Evolutionary conservation across 2,113 vertebrate species (phyloP).

Genomic region (Burhinus bistriatus): DNA sequence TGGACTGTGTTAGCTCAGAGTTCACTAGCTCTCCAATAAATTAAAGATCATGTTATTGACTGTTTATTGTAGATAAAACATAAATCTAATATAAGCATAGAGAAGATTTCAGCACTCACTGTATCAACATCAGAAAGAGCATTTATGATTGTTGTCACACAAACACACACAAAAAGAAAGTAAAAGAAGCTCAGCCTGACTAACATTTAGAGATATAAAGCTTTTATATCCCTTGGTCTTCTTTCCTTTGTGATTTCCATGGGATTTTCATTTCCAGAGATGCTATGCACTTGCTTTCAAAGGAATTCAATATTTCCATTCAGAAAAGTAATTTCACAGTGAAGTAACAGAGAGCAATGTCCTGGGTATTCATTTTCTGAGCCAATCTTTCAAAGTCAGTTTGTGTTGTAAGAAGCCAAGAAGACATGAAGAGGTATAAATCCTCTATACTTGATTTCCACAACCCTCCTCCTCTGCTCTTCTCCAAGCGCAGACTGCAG

Average conservation of each 20-base stretch:
- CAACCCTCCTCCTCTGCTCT: background rate
- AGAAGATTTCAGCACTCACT: constrained; percentile 53
- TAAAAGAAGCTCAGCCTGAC: constrained; percentile 38
- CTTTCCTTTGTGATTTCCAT: constrained; percentile 75
- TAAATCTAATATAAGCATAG: constrained; percentile 58
- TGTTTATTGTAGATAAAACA: constrained; percentile 60
- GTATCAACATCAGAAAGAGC: constrained; percentile 61
- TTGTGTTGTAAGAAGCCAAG: constrained; percentile 55
- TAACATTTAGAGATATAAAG: constrained; percentile 72
- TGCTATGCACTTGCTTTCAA: constrained; percentile 76
- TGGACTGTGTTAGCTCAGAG: background rate
- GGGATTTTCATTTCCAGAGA: constrained; percentile 76
- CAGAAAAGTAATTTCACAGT: constrained; percentile 80
- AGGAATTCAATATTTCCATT: constrained; percentile 79
- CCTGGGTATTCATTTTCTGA: constrained; percentile 74
- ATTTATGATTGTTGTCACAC: constrained; percentile 65
- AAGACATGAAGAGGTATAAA: constrained; percentile 58
- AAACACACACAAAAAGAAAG: constrained; percentile 27
- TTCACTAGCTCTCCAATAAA: constrained; percentile 38
- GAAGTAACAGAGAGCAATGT: constrained; percentile 73
- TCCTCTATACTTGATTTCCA: constrained; percentile 19
- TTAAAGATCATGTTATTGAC: constrained; percentile 58
- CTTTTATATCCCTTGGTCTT: constrained; percentile 69
- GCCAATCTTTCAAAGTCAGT: constrained; percentile 73
- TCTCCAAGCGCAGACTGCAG: background rate